Evolutionary conservation across 2,113 vertebrate species (phyloP).

Genomic region (Trematomus loennbergii): DNA sequence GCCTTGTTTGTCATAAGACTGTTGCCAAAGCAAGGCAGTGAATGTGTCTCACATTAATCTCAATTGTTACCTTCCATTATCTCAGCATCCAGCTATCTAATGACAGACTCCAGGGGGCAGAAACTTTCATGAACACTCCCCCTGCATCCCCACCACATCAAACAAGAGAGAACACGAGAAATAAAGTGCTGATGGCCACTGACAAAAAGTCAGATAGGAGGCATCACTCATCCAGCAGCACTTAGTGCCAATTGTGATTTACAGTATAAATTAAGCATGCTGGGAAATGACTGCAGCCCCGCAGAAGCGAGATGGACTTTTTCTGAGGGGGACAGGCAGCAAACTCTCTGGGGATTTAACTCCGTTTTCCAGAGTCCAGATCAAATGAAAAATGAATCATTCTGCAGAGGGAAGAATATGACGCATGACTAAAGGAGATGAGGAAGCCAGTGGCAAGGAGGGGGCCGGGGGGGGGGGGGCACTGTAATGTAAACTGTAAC

Average conservation of each 20-base stretch:
- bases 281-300: conserved; percentile 34
- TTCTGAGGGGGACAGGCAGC: conserved; percentile 42
- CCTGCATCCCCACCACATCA: conserved; percentile 25
- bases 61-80: conserved; percentile 48
- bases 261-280: conserved; percentile 55
- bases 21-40: conserved; percentile 3
- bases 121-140: conserved; percentile 14
- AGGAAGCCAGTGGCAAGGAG: conserved; percentile 26
- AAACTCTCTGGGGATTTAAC: conserved; percentile 56
- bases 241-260: conserved; percentile 45
- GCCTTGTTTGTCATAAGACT: conserved; percentile 15
- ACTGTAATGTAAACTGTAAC: conserved; percentile 40
- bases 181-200: conserved; percentile 47
- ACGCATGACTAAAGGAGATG: conserved; percentile 63
- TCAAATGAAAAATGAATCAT: conserved; percentile 71
- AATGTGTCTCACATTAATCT: conserved; percentile 41
- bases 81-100: conserved; percentile 47
- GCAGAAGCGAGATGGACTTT: conserved; percentile 16
- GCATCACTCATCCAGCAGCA: conserved; percentile 54
- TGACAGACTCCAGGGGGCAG: conserved; percentile 28
- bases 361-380: conserved; percentile 55
- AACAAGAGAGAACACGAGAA: conserved; percentile 38
- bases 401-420: conserved; percentile 52
- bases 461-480: not conserved
- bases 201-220: conserved; percentile 37